A percentile compares a stretch with the other conserved stretches of the same genome.
Evolutionary conservation across 2,113 vertebrate genomes (phyloP).

Genomic region (Prietella phreatophila): DNA sequence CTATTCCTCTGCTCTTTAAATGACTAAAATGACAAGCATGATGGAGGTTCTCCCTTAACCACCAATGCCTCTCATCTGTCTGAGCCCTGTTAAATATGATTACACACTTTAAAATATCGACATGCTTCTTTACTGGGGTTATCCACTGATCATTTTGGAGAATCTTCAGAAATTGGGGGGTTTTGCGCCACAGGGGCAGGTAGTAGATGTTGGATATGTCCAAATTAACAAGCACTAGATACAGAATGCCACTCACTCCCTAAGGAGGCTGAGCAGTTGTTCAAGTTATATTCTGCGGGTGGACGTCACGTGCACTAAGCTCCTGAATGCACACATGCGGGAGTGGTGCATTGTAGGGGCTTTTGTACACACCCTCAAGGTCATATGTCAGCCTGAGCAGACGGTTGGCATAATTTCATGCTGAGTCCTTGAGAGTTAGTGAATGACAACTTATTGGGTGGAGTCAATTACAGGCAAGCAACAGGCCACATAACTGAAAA

Average conservation of each 20-base stretch:
- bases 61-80: not conserved
- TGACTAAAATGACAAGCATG: constrained; percentile 31
- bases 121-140: not conserved
- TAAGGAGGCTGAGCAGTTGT: constrained; percentile 53
- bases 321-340: constrained; percentile 23
- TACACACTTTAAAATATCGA: not conserved
- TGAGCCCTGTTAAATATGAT: not conserved
- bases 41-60: constrained; percentile 17
- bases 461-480: constrained; percentile 41
- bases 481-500: constrained; percentile 41
- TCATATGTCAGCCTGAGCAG: constrained; percentile 28
- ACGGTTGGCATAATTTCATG: constrained; percentile 43
- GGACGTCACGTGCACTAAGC: constrained; percentile 28
- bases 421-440: constrained; percentile 31
- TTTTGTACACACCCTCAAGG: constrained; percentile 49
- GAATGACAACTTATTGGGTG: constrained; percentile 36
- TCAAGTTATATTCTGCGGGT: constrained; percentile 30
- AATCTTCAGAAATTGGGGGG: constrained; percentile 28
- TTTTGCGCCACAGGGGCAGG: constrained; percentile 60
- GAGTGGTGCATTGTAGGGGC: constrained; percentile 22
- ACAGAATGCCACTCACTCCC: constrained; percentile 35
- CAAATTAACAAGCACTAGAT: constrained; percentile 49
- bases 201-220: constrained; percentile 53
- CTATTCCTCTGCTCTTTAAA: constrained; percentile 53
- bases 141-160: not conserved